Evolutionary conservation across 2,797 vertebrate genomes (phyloP).

Genomic region (Mormyrops attenuatus): DNA sequence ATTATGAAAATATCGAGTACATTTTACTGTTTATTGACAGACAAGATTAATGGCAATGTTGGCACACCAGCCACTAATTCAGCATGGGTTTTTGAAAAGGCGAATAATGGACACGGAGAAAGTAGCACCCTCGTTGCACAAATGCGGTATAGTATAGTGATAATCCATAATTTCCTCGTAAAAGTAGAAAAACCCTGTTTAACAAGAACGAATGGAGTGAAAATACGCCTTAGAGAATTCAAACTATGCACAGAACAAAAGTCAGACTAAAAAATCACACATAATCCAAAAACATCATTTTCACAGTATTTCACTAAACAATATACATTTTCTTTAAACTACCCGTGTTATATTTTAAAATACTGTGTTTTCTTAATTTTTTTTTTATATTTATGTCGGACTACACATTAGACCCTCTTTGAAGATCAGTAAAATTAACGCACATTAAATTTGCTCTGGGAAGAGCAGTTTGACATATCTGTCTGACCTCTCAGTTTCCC

Average conservation of each 20-base stretch:
- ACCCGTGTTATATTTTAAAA: not conserved
- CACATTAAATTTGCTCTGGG: not conserved
- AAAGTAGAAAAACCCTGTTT: not conserved
- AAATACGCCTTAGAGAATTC: not conserved
- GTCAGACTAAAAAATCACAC: not conserved
- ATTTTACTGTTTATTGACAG: not conserved
- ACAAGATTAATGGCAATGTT: not conserved
- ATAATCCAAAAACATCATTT: not conserved
- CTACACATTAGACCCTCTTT: not conserved
- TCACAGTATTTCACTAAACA: not conserved
- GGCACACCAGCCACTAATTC: not conserved
- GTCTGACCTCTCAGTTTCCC: constrained; percentile 25
- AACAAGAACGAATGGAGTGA: not conserved
- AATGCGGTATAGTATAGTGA: not conserved
- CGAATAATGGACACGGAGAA: not conserved
- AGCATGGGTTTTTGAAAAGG: not conserved
- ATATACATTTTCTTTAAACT: not conserved
- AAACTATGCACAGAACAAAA: not conserved
- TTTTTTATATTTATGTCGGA: not conserved
- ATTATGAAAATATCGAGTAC: not conserved
- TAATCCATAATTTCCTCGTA: not conserved
- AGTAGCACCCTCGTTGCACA: not conserved
- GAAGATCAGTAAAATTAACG: not conserved
- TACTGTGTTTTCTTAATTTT: not conserved
- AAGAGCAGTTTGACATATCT: not conserved